These are phyloP conservation scores for Hipposideros larvatus DNA, from an alignment of 2,797 vertebrate genomes.

Conservation along the genomic window DNA sequence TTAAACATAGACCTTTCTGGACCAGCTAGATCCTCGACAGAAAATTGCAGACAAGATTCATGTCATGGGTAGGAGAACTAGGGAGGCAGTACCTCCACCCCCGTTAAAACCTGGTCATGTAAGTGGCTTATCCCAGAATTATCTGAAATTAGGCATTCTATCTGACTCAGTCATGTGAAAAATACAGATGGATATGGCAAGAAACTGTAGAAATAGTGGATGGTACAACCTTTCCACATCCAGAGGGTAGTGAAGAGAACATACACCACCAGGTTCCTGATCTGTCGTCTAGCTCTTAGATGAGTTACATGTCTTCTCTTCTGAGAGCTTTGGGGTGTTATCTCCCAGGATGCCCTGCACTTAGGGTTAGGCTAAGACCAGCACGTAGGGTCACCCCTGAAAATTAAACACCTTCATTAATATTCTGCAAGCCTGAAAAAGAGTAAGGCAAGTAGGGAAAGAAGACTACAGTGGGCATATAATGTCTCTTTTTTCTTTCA, in stretches of 20 bases:
- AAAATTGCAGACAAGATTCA: neutral
- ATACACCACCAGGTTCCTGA: constrained; percentile 90
- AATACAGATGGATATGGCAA: neutral
- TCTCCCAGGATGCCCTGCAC: constrained; percentile 85
- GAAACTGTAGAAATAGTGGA: neutral
- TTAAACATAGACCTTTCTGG: neutral
- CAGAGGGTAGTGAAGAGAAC: neutral
- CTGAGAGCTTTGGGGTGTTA: constrained; percentile 79
- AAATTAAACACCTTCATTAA: neutral
- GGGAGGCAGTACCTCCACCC: neutral
- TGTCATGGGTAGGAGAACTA: neutral
- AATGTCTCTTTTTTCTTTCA: neutral
- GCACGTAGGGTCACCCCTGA: constrained; percentile 85
- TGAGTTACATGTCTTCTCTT: constrained; percentile 86
- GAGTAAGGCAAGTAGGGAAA: neutral
- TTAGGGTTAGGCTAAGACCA: constrained; percentile 86
- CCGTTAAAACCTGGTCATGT: neutral
- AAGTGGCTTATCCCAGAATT: neutral
- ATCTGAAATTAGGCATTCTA: neutral
- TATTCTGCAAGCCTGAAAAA: neutral
- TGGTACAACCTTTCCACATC: neutral
- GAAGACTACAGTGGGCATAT: neutral
- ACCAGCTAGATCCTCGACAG: neutral
- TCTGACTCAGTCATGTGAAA: neutral
- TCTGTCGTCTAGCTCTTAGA: constrained; percentile 88